These are phyloP conservation scores for Lysandra bellargus DNA, from an alignment of 2,888 invertebrate genomes.

Conservation along the genomic window DNA sequence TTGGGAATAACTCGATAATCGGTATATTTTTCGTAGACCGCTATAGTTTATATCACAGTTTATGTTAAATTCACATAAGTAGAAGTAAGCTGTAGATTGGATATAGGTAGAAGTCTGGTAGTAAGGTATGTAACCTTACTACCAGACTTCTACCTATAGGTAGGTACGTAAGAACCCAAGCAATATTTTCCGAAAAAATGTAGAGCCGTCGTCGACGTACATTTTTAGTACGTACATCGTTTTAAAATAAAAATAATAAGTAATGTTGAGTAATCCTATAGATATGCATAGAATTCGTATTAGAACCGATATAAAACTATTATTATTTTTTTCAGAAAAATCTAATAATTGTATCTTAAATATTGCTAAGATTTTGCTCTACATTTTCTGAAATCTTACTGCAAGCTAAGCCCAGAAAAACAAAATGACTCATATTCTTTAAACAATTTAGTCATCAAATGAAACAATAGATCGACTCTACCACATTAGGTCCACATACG, in stretches of 20 bases:
- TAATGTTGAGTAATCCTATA: too few relatives aligned
- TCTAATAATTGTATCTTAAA: too few relatives aligned
- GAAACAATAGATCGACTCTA: background rate
- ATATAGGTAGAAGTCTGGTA: too few relatives aligned
- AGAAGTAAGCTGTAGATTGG: too few relatives aligned
- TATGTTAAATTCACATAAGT: too few relatives aligned
- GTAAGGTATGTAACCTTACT: too few relatives aligned
- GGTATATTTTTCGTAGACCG: background rate
- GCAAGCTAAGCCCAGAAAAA: background rate
- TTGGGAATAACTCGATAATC: background rate
- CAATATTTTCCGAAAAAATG: background rate
- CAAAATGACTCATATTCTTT: background rate
- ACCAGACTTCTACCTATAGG: too few relatives aligned
- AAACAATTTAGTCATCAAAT: background rate
- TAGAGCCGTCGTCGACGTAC: background rate
- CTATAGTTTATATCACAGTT: background rate
- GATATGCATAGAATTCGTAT: too few relatives aligned
- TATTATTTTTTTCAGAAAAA: too few relatives aligned
- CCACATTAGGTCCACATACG: background rate
- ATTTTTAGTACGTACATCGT: background rate
- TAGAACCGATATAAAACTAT: too few relatives aligned
- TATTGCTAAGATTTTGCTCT: background rate
- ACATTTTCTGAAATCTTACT: background rate
- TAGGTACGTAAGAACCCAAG: too few relatives aligned
- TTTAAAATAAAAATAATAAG: background rate